Evolutionary conservation across 2,888 invertebrate genomes (phyloP), one percentile per base, ranked within the genome.

Genomic region (Apamea anceps): DNA sequence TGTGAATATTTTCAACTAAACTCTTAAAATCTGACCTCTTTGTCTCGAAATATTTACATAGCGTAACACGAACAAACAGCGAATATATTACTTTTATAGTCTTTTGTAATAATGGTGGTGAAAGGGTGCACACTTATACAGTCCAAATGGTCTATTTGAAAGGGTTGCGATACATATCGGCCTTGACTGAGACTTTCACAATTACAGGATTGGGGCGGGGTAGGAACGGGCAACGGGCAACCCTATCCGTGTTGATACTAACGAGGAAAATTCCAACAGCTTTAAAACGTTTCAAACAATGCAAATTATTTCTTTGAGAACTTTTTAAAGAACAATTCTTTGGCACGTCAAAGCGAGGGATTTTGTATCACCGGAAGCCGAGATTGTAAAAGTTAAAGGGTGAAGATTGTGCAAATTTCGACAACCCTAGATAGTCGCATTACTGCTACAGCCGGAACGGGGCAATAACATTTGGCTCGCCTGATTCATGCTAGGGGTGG

Each of bases 391-490:
- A 85, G 25, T 15, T 28, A 57, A 75, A 65, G 48, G 45, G 32
- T 60, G 28, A 37, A 45, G 25, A 42, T 79, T 79, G 45, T n/a
- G 42, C 45, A 15, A 62, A 67, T 76, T 74, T 72, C 45, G 75
- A 63, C 87, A 77, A 15, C 85, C 85, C 85, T 87, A 84, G 42
- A 84, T 79, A 72, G 80, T 75, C 42, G 73, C 42, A 78, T 82
- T 82, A 85, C 75, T 88, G 84, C 86, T 85, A 81, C 86, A 84
- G 79, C 77, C 85, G 86, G 81, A 81, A 83, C 77, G 70, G 73
- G 74, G 82, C 81, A 85, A 86, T 88, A 90, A 83, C 85, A 89
- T 90, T 92, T 90, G 90, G 87, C 88, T 88, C 84, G 76, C 79
- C 86, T 88, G 89, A 90, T 86, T 88, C 90, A 89, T 89, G 80